phyloP scores from a whole-genome alignment of 1,140 invertebrate species.

The Nylanderia fulva region DNA sequence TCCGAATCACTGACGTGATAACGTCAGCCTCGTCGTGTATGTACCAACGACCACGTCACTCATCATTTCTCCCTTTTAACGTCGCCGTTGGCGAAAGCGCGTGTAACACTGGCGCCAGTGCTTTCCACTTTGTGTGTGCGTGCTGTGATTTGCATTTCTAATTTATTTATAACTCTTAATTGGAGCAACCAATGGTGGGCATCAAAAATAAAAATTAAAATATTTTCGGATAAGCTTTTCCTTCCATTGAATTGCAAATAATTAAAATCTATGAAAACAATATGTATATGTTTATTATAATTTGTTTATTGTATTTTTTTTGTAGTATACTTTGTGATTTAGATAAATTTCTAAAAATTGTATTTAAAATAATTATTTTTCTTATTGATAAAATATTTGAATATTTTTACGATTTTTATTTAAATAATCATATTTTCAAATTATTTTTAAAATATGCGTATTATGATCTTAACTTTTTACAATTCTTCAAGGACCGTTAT shows the following conservation, averaged over 20 bases:
- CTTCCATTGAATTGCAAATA: too few relatives aligned
- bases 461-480: not conserved
- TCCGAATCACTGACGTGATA: conserved; percentile 55
- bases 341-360: too few relatives aligned
- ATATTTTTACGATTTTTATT: too few relatives aligned
- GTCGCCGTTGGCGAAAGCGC: not conserved
- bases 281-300: too few relatives aligned
- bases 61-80: conserved; percentile 42
- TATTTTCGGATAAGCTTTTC: too few relatives aligned
- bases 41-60: conserved; percentile 46
- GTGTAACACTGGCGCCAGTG: conserved; percentile 19
- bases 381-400: too few relatives aligned
- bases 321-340: too few relatives aligned
- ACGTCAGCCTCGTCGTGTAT: conserved; percentile 39
- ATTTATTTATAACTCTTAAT: conserved; percentile 18
- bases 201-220: too few relatives aligned
- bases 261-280: not conserved
- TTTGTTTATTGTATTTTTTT: too few relatives aligned
- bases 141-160: not conserved
- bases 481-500: not conserved
- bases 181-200: not conserved
- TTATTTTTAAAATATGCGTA: too few relatives aligned
- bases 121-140: not conserved
- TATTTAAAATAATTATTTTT: too few relatives aligned
- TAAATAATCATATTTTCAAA: too few relatives aligned